phyloP scores from a whole-genome alignment of 2,797 vertebrate genomes.

The Ispidina picta region DNA sequence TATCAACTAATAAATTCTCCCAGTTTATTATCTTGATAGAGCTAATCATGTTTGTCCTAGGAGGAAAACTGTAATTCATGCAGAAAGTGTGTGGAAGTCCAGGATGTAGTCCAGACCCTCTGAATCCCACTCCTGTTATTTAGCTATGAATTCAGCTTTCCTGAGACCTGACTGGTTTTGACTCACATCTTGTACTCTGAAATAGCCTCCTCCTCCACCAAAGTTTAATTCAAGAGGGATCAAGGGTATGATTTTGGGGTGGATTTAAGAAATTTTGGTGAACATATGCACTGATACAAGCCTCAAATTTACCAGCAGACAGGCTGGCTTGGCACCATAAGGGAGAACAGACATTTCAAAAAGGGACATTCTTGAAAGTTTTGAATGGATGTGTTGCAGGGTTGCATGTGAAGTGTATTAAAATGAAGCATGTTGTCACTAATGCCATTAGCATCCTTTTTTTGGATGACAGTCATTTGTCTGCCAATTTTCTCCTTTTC shows the following conservation, averaged over 20 bases:
- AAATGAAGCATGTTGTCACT: not conserved
- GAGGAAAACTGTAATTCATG: not conserved
- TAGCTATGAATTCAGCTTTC: not conserved
- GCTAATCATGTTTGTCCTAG: not conserved
- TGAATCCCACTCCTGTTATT: not conserved
- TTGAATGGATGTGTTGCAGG: not conserved
- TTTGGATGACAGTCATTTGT: not conserved
- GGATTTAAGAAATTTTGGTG: not conserved
- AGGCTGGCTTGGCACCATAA: not conserved
- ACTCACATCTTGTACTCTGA: not conserved
- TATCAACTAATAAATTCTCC: not conserved
- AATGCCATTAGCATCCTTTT: not conserved
- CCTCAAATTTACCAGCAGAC: not conserved
- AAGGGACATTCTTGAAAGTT: not conserved
- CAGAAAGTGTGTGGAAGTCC: not conserved
- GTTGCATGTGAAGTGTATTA: not conserved
- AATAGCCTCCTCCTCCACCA: not conserved
- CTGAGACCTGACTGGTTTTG: not conserved
- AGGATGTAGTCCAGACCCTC: slow-evolving; percentile 8
- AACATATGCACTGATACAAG: not conserved
- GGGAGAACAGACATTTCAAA: not conserved
- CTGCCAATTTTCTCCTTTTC: not conserved
- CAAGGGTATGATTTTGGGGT: not conserved
- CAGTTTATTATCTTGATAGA: not conserved
- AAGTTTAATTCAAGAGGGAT: not conserved